A percentile compares a stretch with the other conserved stretches of the same genome.
Evolutionary conservation across 2,888 invertebrate genomes (phyloP).

Genomic region (Drosophila nigricruria): DNA sequence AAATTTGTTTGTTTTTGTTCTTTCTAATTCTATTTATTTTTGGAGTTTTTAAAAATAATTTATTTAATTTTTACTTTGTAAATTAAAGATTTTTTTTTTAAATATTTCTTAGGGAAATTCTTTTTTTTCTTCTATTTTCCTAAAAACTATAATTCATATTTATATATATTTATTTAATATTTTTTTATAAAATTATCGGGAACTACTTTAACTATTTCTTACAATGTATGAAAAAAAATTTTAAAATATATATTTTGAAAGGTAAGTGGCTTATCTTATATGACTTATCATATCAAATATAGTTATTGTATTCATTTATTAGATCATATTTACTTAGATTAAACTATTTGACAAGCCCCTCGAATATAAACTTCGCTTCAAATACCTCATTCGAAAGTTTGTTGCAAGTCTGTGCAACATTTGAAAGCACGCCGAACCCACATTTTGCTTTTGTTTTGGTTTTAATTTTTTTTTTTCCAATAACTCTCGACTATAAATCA

Average conservation of each 20-base stretch:
- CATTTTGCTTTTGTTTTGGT: neutral
- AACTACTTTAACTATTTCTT: no score
- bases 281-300: no score
- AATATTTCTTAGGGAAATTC: no score
- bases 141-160: no score
- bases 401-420: constrained; percentile 15
- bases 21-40: no score
- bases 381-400: neutral
- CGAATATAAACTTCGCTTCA: neutral
- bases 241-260: neutral
- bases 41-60: no score
- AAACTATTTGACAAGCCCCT: neutral
- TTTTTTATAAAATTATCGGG: no score
- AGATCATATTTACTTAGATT: neutral
- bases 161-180: neutral
- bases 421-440: constrained; percentile 27
- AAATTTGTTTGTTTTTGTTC: no score
- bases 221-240: neutral
- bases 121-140: no score
- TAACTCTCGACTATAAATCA: constrained; percentile 67
- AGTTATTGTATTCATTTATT: neutral
- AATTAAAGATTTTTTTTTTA: no score
- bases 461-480: constrained; percentile 23
- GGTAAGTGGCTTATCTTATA: neutral
- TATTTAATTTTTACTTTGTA: no score